A percentile compares a stretch with the other conserved stretches of the same genome.
Conservation (phyloP, 2,113 vertebrate genomes). For the Orcinus orca region DNA sequence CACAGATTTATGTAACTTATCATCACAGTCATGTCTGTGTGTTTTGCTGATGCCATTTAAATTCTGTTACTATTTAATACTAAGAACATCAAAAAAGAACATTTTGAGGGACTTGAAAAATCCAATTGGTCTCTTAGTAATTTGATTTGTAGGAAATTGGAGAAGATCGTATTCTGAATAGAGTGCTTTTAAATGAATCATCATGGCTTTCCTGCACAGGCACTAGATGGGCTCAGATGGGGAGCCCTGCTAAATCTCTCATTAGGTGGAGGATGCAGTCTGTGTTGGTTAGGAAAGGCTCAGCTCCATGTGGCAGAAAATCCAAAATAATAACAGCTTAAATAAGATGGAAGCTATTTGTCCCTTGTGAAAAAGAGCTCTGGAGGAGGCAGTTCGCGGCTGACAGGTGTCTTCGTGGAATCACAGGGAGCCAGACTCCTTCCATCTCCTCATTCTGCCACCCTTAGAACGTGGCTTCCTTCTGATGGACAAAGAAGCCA, state of each 20-base stretch:
- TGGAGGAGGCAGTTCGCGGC: background rate
- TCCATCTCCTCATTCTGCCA: background rate
- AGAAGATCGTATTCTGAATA: constrained; percentile 68
- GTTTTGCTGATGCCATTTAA: constrained; percentile 70
- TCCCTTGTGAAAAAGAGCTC: background rate
- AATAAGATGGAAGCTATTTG: background rate
- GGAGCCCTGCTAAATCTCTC: background rate
- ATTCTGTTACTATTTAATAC: constrained; percentile 74
- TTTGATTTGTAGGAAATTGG: constrained; percentile 74
- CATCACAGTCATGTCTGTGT: constrained; percentile 38
- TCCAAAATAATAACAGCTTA: background rate
- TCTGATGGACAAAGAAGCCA: background rate
- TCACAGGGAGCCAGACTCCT: background rate
- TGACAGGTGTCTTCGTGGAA: background rate
- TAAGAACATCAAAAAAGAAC: constrained; percentile 74
- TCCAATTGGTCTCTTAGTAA: constrained; percentile 67
- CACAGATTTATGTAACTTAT: constrained; percentile 40
- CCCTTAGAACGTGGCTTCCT: background rate
- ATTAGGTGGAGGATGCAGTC: background rate
- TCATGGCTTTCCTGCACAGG: constrained; percentile 55
- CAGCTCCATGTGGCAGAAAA: background rate
- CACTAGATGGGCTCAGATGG: background rate
- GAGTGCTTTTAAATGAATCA: constrained; percentile 74
- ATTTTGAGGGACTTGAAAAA: constrained; percentile 77
- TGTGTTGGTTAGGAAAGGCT: background rate